Base-by-base conservation (phyloP, 2,888 invertebrate species). In the Hypena proboscidalis region DNA sequence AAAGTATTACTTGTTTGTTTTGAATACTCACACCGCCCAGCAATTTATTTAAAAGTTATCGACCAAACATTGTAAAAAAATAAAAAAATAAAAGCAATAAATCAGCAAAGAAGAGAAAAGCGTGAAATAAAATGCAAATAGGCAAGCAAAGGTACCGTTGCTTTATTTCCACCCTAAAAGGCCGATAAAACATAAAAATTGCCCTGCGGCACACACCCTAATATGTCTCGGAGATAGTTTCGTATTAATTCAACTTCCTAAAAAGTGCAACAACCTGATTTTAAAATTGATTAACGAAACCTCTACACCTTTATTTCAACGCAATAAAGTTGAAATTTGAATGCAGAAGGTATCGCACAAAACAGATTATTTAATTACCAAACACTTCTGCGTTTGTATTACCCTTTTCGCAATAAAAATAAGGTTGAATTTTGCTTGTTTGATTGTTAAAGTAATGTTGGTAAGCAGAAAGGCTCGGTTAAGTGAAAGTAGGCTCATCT, bases 401-500 rank as follows among this genome's bases (percentile, higher is more conserved):
- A 7, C 20, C 7, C 5, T 30, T 49, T 13, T 0, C 0, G 0
- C 0, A 0, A 21, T 30, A 3, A 8, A 2, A 0, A 10, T 13
- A 58, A 30, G 39, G 43, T 38, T 8, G 14, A 26, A 3, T 31
- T 35, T 62, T 2, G 41, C 10, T 15, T 59, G 49, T 3, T 0
- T 41, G 17, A 6, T 1, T 4, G 7, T 29, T 2, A 1, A 14
- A 9, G 0, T 20, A 37, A 47, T 27, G 25, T 10, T 57, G 40
- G 49, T 48, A 35, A 58, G 56, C 50, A 56, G 54, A 68, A 65
- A 69, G 64, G 70, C 71, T 70, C 67, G 73, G 69, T 62, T n/a
- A 62, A 83, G 85, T 85, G 86, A 86, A 87, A 87, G 86, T 83
- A 75, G 80, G 83, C 80, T 77, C 87, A 85, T 88, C 87, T 76